phyloP scores from a whole-genome alignment of 2,113 vertebrate species.

The Menura novaehollandiae region DNA sequence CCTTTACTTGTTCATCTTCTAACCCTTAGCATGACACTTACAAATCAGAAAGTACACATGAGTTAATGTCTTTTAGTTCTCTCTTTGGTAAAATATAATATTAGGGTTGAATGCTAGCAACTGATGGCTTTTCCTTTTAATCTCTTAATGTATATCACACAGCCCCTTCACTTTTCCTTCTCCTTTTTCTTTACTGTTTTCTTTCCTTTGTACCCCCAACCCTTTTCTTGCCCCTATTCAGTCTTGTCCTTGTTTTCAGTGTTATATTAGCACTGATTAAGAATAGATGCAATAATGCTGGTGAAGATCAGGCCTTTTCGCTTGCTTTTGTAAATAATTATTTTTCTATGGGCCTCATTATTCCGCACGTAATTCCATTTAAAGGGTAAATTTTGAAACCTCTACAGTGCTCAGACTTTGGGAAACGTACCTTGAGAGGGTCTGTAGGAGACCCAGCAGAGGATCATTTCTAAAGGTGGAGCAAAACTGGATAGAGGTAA shows the following conservation, averaged over 20 bases:
- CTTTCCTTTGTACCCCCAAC: background rate
- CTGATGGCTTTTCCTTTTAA: conserved; percentile 3
- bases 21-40: conserved; percentile 40
- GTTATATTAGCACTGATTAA: background rate
- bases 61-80: conserved; percentile 32
- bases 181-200: background rate
- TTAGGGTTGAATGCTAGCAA: background rate
- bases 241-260: background rate
- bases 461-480: background rate
- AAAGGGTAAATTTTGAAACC: background rate
- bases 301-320: background rate
- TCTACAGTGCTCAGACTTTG: background rate
- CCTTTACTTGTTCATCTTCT: conserved; percentile 47
- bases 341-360: background rate
- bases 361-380: background rate
- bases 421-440: background rate
- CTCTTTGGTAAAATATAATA: conserved; percentile 12
- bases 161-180: background rate
- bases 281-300: background rate
- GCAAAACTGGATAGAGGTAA: background rate
- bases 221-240: background rate
- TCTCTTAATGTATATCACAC: background rate
- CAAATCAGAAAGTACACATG: conserved; percentile 43
- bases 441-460: background rate
- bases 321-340: background rate